Base-by-base conservation (phyloP, 2,797 vertebrate genomes). In the Sebastes variabilis region DNA sequence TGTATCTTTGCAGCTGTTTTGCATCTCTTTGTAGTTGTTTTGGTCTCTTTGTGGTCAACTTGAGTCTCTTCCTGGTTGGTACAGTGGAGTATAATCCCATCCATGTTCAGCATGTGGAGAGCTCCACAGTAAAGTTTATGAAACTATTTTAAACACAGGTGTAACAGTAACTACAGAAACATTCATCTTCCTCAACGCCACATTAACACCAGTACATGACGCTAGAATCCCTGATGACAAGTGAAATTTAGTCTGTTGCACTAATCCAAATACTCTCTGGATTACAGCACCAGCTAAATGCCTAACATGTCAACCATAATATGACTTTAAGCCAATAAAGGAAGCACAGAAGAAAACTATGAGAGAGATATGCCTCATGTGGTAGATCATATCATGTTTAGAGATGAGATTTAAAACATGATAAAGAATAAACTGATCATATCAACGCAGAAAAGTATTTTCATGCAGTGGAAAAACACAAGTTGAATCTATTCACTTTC, bases 401-500 rank as follows among this genome's bases (percentile, higher is more conserved):
- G 4, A 22, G 38, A 30, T 5, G 16, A 22, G 27, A 14, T 46
- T 25, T 10, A 18, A 32, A 64, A 70, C 46, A 27, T 29, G 25
- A 59, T 29, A 9, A 10, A 62, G 11, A 36, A 64, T 0, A 60
- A n/a, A 29, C 27, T 29, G 42, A 14, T 2, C 22, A 56, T 10
- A 9, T 42, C 9, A 10, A 46, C 1, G 0, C 61, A 68, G 27
- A 36, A 61, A 67, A 24, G 5, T 2, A 27, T 61, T 62, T 55
- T 52, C 27, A 36, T 72, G 8, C 24, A 49, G 32, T 55, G 74
- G 74, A 84, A 73, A 65, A 80, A 72, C 36, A 36, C 12, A 9
- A 20, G 49, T 36, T 22, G 25, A 69, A 27, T 55, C 5, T 3
- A 22, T 65, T 66, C 55, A 56, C 22, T 30, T 29, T 62, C 24